Evolutionary conservation across 2,113 vertebrate genomes (phyloP).

Genomic region (Barnardius zonarius): DNA sequence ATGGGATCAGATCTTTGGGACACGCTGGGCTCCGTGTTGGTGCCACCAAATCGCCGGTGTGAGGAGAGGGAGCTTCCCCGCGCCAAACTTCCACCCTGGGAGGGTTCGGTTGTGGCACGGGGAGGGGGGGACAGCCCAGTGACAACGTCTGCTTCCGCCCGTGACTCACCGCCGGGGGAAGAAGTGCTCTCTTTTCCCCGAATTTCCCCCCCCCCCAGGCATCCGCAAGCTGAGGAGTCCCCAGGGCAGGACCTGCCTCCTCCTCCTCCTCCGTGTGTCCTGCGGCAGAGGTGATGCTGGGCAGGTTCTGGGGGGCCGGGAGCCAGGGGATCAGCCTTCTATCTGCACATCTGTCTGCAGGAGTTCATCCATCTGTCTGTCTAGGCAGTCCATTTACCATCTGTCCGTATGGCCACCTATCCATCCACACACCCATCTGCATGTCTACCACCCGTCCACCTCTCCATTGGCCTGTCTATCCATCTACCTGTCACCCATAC

Average conservation of each 20-base stretch:
- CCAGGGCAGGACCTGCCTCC: not conserved
- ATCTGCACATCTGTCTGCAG: not conserved
- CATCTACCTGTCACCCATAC: not conserved
- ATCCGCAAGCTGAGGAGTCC: fast-evolving
- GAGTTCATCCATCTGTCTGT: not conserved
- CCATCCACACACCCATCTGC: not conserved
- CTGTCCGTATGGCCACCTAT: not conserved
- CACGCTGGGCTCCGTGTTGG: not conserved
- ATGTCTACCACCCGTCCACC: not conserved
- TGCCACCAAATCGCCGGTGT: fast-evolving
- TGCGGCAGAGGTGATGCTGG: not conserved
- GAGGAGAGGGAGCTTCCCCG: not conserved
- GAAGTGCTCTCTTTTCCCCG: not conserved
- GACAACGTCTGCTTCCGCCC: not conserved
- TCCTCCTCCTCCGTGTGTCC: not conserved
- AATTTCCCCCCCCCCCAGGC: not conserved
- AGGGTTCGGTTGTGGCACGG: fast-evolving
- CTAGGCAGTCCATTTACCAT: not conserved
- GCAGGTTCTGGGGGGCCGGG: fast-evolving
- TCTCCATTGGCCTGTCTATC: not conserved
- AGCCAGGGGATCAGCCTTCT: not conserved
- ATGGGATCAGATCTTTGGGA: not conserved
- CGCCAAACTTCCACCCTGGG: fast-evolving
- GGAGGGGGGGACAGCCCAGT: not conserved
- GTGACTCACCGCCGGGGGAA: not conserved